Evolutionary conservation across 2,797 vertebrate species (phyloP), one percentile per base, ranked within the genome.

Genomic region (Trematomus bernacchii): DNA sequence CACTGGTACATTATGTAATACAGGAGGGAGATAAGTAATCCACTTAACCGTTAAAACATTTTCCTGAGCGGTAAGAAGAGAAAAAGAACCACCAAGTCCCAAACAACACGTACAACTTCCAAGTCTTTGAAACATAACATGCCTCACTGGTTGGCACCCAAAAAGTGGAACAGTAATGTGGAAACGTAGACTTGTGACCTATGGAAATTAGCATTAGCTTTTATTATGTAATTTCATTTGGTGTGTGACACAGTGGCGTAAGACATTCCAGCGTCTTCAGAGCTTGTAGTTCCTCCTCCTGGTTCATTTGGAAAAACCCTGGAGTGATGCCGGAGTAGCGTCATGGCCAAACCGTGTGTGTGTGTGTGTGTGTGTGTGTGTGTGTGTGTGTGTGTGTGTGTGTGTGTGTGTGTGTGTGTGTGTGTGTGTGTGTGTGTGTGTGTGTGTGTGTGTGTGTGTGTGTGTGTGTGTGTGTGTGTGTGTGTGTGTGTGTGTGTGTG

Each of bases 151-250:
- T 47, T 77, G 63, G 74, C 73, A 40, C 52, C 6, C 44, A 73
- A 47, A 10, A 21, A 37, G 13, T 6, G 12, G 72, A 71, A 54
- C 44, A 27, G 30, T 46, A 33, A 43, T 73, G 66, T 85, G 90
- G 85, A 89, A 89, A 89, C 67, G 65, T 82, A 77, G 60, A 79
- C 23, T n/a, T 66, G 27, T 42, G 62, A 60, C 58, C 66, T 80
- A 30, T 83, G 84, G 74, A 88, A 88, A 82, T 84, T 16, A 80
- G 65, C 55, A 46, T 72, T 71, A 82, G 82, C 58, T 71, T 57
- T 62, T 83, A 73, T 83, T 85, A 57, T 86, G 85, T 86, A 73
- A 76, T 79, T 81, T 91, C 85, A 70, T 42, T 77, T 10, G 2
- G 27, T 37, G 30, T 65, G 79, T 66, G 37, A 66, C 50, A 13